Conservation (phyloP, 2,797 vertebrate genomes). For the Bradypodion pumilum region DNA sequence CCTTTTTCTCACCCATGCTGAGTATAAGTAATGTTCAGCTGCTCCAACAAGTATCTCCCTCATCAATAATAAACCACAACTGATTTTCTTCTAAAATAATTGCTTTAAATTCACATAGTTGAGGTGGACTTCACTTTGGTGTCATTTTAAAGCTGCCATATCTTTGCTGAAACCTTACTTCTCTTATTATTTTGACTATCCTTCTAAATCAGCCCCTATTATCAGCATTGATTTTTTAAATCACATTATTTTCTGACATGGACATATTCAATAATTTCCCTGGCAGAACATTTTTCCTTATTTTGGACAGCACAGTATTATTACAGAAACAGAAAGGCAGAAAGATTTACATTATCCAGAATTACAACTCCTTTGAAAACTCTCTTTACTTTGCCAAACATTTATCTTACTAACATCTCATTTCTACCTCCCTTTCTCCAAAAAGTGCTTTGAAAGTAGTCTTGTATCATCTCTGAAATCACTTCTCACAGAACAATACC, state of each 20-base stretch:
- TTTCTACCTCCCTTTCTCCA: neutral
- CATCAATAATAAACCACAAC: neutral
- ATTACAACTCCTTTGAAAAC: constrained; percentile 8
- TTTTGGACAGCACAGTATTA: constrained; percentile 1
- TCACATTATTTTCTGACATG: neutral
- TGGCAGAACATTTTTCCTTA: neutral
- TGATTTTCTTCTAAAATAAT: neutral
- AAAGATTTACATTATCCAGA: neutral
- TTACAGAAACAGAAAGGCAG: neutral
- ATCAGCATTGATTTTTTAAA: neutral
- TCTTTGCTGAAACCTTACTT: neutral
- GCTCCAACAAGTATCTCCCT: neutral
- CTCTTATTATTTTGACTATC: neutral
- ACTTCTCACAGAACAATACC: constrained; percentile 54
- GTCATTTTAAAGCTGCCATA: neutral
- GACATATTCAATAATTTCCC: neutral
- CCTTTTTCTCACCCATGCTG: neutral
- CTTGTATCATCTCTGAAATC: constrained; percentile 24
- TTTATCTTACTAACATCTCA: neutral
- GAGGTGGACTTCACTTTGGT: neutral
- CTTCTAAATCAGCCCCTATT: accelerated
- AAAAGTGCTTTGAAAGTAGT: constrained; percentile 17
- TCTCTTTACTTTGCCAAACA: constrained; percentile 11
- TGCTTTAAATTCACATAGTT: neutral
- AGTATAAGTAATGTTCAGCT: neutral